Evolutionary conservation across 2,113 vertebrate genomes (phyloP), one percentile per base, ranked within the genome.

Genomic region (Ctenodactylus gundi): DNA sequence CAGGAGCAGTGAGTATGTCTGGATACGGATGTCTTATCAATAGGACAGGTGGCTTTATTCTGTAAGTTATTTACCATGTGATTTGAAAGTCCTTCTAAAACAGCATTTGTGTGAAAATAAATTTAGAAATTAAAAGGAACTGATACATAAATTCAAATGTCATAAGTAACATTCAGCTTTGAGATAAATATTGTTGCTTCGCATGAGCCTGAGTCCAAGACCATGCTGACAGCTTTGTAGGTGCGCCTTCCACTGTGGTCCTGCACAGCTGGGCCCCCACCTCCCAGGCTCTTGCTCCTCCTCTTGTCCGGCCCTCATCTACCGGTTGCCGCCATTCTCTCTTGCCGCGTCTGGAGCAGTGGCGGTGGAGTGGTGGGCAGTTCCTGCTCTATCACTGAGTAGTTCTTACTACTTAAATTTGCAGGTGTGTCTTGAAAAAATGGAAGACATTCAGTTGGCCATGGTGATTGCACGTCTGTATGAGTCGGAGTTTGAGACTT

Each of bases 371-470:
- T n/a, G n/a, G n/a, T n/a, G n/a, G n/a, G n/a, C n/a, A n/a, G n/a
- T n/a, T n/a, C n/a, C n/a, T n/a, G n/a, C n/a, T n/a, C n/a, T n/a
- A n/a, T n/a, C n/a, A n/a, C n/a, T n/a, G n/a, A n/a, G n/a, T n/a
- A n/a, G n/a, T n/a, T n/a, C n/a, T n/a, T n/a, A n/a, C n/a, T 55
- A 13, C 20, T 72, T 55, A 55, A 55, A 93, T 93, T 94, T 95
- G 0, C 27, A 99, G 99, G 99, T 99, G 2, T 99, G 99, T 96
- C 97, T 99, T 97, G 99, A 99, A 96, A 99, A 99, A 97, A 99
- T 99, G 99, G 99, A 99, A 97, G 99, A 99, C 96, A 99, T 99
- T 95, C 99, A 99, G 97, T 91, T 99, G 96, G 99, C 99, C 85
- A 99, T 99, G 99, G 98, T 99, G 78, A 99, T 99, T 92, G 99